phyloP scores from a whole-genome alignment of 2,113 vertebrate species.

The Telmatochromis sp. region DNA sequence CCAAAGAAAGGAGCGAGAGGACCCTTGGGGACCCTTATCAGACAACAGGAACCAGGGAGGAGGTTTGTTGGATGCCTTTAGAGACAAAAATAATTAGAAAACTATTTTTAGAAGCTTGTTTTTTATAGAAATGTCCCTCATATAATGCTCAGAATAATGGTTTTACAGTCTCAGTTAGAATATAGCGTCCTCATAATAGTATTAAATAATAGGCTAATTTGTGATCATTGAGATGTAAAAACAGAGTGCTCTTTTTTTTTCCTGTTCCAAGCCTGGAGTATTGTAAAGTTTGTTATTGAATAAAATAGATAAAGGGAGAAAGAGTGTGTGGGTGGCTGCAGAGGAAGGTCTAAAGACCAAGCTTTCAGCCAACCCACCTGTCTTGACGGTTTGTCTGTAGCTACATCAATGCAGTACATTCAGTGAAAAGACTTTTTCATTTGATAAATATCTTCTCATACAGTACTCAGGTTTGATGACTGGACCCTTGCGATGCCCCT shows the following conservation, averaged over 20 bases:
- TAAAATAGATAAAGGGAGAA: not conserved
- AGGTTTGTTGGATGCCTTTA: not conserved
- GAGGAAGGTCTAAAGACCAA: constrained; percentile 14
- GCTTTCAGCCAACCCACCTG: constrained; percentile 17
- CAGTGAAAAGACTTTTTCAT: not conserved
- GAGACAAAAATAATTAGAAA: not conserved
- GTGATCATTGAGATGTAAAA: not conserved
- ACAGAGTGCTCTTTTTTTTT: not conserved
- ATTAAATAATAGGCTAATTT: not conserved
- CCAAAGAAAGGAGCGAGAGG: not conserved
- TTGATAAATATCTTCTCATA: not conserved
- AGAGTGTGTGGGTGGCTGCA: constrained; percentile 13
- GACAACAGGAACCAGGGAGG: not conserved
- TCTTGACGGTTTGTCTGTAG: not conserved
- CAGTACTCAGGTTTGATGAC: not conserved
- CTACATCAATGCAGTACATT: not conserved
- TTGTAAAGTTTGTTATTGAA: constrained; percentile 3
- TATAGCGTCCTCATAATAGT: not conserved
- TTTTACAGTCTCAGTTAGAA: not conserved
- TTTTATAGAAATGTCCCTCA: not conserved
- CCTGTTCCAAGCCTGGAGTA: not conserved
- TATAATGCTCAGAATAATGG: not conserved
- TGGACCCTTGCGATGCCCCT: not conserved
- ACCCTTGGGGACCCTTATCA: not conserved
- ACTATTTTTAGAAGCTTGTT: not conserved